A percentile compares a stretch with the other conserved stretches of the same genome.
Conservation (phyloP, 2,888 invertebrate genomes). For the Acheta domesticus region DNA sequence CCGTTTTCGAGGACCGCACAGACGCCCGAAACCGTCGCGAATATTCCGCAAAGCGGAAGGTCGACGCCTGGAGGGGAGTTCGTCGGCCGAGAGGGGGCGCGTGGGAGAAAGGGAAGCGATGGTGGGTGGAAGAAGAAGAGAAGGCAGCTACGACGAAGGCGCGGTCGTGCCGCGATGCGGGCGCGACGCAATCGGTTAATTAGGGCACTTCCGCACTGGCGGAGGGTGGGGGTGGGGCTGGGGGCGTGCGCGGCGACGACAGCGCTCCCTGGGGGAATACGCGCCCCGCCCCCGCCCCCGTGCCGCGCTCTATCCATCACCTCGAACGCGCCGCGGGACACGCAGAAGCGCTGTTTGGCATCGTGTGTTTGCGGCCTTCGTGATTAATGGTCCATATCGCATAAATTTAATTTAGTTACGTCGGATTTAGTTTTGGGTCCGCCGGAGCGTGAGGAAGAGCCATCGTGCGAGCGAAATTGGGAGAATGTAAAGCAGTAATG, state of each 20-base stretch:
- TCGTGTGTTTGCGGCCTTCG: not conserved
- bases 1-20: no score
- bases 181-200: constrained; percentile 6
- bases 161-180: not conserved
- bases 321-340: not conserved
- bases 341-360: constrained; percentile 18
- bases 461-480: not conserved
- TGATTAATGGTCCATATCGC: constrained; percentile 4
- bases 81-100: not conserved
- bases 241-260: not conserved
- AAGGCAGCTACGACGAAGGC: not conserved
- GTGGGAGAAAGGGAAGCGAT: not conserved
- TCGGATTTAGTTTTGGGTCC: not conserved
- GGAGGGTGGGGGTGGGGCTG: not conserved
- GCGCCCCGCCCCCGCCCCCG: not conserved
- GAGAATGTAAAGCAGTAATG: not conserved
- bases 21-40: no score
- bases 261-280: not conserved
- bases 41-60: no score
- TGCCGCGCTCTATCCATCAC: not conserved
- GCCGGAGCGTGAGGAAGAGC: not conserved
- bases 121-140: not conserved
- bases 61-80: no score
- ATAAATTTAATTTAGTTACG: constrained; percentile 12
- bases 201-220: not conserved